Evolutionary conservation across 2,113 vertebrate genomes (phyloP), one percentile per base, ranked within the genome.

Genomic region (Spheniscus mendiculus): DNA sequence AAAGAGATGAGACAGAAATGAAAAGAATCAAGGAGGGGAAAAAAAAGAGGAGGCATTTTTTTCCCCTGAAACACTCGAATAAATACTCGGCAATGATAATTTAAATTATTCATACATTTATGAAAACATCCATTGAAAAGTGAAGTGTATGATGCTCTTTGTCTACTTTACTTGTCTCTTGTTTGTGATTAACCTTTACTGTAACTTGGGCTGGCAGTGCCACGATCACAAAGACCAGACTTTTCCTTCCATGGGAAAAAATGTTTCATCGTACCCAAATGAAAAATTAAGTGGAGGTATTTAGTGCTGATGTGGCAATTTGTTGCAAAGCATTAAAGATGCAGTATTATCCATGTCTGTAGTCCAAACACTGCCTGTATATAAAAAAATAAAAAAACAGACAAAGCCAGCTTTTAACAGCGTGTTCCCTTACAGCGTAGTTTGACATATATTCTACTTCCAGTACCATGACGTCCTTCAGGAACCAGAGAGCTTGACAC

Each of bases 21-120:
- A 98, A 98, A 98, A 98, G 98, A 98, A 98, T 98, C 97, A 92
- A 96, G 98, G 96, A 97, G 97, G 98, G 97, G 96, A 95, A 90
- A 97, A 92, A 93, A 97, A 87, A 97, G 96, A 99, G 97, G 98
- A 98, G 98, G 98, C 98, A 98, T 98, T 98, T 98, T 97, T 98
- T 98, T 72, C 97, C 98, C 98, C 98, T 98, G 98, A 98, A 98
- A 99, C 97, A 97, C 98, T 98, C 97, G 93, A 98, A 98, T 98
- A 98, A 98, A 98, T 98, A 98, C 98, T 97, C 94, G 25, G 98
- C 98, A 98, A 99, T 98, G 98, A 98, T 98, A 98, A 98, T 98
- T 99, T 99, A 98, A 99, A 99, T 99, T 99, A 99, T 99, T 99
- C 98, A 99, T 99, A 98, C 98, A 99, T 98, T 99, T 98, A 98